These are phyloP conservation scores for Malurus cyaneus DNA, from an alignment of 2,113 vertebrate species.

Conservation along the genomic window DNA sequence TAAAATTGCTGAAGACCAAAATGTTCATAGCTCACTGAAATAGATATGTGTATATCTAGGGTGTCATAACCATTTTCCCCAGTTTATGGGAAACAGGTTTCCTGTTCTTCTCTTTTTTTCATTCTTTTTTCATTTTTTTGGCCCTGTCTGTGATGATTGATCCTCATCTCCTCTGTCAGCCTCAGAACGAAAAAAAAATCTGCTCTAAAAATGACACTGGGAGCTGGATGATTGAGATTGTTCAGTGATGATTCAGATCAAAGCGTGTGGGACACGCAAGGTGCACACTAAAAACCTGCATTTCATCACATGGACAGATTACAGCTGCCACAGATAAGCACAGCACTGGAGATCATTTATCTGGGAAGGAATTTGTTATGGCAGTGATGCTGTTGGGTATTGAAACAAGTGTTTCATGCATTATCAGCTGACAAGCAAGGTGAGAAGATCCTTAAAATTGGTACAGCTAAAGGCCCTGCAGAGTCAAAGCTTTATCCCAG, in stretches of 20 bases:
- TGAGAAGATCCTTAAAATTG: constrained; percentile 13
- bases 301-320: background rate
- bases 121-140: background rate
- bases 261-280: background rate
- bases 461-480: background rate
- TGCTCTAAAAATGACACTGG: background rate
- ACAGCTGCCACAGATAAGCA: background rate
- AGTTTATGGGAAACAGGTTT: background rate
- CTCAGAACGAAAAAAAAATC: background rate
- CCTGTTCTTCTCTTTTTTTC: background rate
- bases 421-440: background rate
- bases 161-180: background rate
- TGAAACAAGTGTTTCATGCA: background rate
- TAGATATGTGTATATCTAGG: background rate
- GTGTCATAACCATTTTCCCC: background rate
- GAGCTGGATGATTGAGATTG: background rate
- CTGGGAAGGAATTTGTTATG: background rate
- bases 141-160: background rate
- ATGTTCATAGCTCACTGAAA: background rate
- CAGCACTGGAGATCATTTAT: background rate
- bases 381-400: background rate
- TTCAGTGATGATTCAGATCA: background rate
- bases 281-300: background rate
- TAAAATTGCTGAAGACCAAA: background rate
- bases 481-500: background rate